phyloP scores from a whole-genome alignment of 1,140 invertebrate species.

The Eumeta japonica region DNA sequence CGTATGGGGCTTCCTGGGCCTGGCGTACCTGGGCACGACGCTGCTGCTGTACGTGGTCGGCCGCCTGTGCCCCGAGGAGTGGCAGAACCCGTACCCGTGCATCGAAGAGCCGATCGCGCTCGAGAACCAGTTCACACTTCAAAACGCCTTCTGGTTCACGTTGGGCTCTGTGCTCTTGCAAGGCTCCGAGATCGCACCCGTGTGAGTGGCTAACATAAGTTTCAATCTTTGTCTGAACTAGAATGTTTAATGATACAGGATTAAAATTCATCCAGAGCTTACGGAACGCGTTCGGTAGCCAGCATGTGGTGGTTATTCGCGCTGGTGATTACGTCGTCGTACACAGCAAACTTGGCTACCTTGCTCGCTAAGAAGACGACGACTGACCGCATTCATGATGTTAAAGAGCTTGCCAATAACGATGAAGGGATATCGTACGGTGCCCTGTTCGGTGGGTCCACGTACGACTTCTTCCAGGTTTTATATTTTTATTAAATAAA shows the following conservation, averaged over 20 bases:
- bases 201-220: too few relatives aligned
- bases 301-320: slow-evolving; percentile 95
- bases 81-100: slow-evolving; percentile 81
- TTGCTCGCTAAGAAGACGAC: slow-evolving; percentile 90
- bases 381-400: slow-evolving; percentile 78
- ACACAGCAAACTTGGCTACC: slow-evolving; percentile 96
- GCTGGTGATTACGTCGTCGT: slow-evolving; percentile 92
- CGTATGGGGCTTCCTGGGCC: slow-evolving; percentile 80
- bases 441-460: slow-evolving; percentile 78
- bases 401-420: slow-evolving; percentile 76
- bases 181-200: slow-evolving; percentile 82
- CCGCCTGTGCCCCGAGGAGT: slow-evolving; percentile 76
- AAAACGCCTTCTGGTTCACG: slow-evolving; percentile 84
- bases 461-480: slow-evolving; percentile 81
- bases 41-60: slow-evolving; percentile 78
- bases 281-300: slow-evolving; percentile 76
- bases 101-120: slow-evolving; percentile 73
- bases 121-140: slow-evolving; percentile 82
- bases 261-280: slow-evolving; percentile 58
- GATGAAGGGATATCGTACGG: slow-evolving; percentile 82
- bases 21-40: slow-evolving; percentile 76
- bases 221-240: slow-evolving; percentile 3
- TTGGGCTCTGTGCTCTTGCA: slow-evolving; percentile 82
- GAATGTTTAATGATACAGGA: background rate
- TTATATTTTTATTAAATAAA: slow-evolving; percentile 3